Evolutionary conservation across 1,140 invertebrate genomes (phyloP), one percentile per base, ranked within the genome.

Genomic region (Conus ventricosus): DNA sequence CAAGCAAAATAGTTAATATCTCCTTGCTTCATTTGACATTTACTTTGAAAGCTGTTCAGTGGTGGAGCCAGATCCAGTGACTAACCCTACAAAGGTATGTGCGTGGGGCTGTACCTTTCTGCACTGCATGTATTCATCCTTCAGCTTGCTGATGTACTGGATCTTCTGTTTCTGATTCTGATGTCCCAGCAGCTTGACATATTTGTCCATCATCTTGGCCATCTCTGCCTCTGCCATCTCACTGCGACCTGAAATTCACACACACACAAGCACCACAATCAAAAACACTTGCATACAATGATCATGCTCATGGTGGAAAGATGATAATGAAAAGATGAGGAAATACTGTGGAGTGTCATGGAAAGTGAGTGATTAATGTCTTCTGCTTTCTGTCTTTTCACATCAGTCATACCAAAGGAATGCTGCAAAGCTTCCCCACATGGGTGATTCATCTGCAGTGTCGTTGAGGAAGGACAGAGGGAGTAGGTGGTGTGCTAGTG

Each of bases 91-190:
- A 80, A 51, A 8, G 5, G 57, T 4, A 20, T 23, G 53, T 7
- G 15, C 13, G 84, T 8, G 39, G 20, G 11, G 95, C 94, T 91
- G 91, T 60, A 96, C 96, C 95, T 96, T 95, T 93, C 96, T 96
- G 67, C 96, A 90, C 60, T 94, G 91, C 82, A 94, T 91, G 88
- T 94, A 96, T 93, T 97, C 96, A 25, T 96, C 95, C 93, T 97
- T 97, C 60, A 97, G 92, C 90, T 96, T 96, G 6, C 95, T 93
- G 15, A 97, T 93, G 89, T 97, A 96, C 88, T 96, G 96, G 55
- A 97, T 97, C 92, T 96, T 97, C 91, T 97, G 97, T 89, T 96
- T 97, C 87, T 96, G 96, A 92, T 97, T 97, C 87, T 97, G 96
- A 91, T 97, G 96, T 5, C 96, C 96, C 11, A 97, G 92, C 83